Evolutionary conservation across 2,113 vertebrate species (phyloP).

Genomic region (Macquaria australasica): DNA sequence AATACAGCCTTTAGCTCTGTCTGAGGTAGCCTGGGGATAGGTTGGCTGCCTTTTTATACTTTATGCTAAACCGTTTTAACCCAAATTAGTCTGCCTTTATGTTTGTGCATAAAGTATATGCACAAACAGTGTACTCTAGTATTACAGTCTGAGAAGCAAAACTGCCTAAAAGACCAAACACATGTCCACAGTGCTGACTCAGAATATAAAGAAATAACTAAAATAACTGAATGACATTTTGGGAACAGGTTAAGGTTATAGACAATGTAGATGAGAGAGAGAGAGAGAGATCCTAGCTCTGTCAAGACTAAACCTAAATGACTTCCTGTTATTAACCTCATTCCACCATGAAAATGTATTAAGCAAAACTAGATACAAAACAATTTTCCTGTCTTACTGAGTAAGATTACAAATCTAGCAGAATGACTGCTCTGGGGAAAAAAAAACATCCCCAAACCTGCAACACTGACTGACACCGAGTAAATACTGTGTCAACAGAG

Average conservation of each 20-base stretch:
- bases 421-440: not conserved
- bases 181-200: not conserved
- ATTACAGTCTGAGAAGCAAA: not conserved
- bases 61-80: not conserved
- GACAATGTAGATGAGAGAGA: not conserved
- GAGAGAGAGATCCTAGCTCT: not conserved
- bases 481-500: not conserved
- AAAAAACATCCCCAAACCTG: not conserved
- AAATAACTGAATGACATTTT: not conserved
- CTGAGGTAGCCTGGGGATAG: not conserved
- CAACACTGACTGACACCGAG: not conserved
- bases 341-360: constrained; percentile 5
- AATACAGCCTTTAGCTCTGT: not conserved
- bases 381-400: not conserved
- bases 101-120: not conserved
- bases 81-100: not conserved
- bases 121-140: not conserved
- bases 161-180: not conserved
- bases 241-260: not conserved
- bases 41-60: not conserved
- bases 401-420: not conserved
- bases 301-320: constrained; percentile 16
- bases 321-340: constrained; percentile 13
- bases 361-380: not conserved
- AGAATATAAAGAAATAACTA: not conserved